Base-by-base conservation (phyloP, 2,888 invertebrate species). In the Parthenolecanium corni region DNA sequence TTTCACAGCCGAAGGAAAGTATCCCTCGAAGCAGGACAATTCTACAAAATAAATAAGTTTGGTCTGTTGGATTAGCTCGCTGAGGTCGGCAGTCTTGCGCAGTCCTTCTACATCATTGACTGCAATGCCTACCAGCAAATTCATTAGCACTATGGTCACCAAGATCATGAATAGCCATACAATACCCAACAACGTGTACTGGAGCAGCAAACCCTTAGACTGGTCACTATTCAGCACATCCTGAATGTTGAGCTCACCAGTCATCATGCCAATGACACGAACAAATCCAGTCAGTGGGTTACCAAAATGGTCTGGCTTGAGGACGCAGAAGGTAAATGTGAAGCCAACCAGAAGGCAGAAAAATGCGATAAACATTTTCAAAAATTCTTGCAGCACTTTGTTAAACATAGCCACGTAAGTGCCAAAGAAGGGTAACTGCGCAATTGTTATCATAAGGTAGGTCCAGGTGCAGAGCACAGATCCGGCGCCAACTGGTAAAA, bases 341-440 rank as follows among this genome's bases (percentile, higher is more conserved):
- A 90, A 90, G 0, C 89, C 89, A 31, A 90, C 84, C 25, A 90
- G 73, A 66, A 90, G 80, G 70, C 89, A 89, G 0, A 86, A 86
- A 72, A 89, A 90, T 1, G 89, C 89, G 75, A 89, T 78, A 54
- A 90, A 79, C 14, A 90, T 76, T 71, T 89, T 88, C 5, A 87
- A 86, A 68, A 90, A 89, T 75, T 90, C 89, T 56, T 85, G 87
- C 71, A 87, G 86, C 1, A 89, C 89, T 73, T 86, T 83, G 1
- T 88, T 89, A 69, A 89, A 89, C 90, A 90, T 90, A 0, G 90
- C 89, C 3, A 91, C 89, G 71, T 91, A 91, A 0, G 89, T 86
- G 20, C 90, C 91, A 71, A 91, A 88, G 52, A 89, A 82, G 0
- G 91, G 91, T 40, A 91, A 75, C 70, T 90, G 88, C 0, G 90